Percentiles rank a stretch among this genome's conserved stretches.
These are phyloP conservation scores for Diorhabda elongata DNA, from an alignment of 1,140 invertebrate genomes.

Conservation along the genomic window DNA sequence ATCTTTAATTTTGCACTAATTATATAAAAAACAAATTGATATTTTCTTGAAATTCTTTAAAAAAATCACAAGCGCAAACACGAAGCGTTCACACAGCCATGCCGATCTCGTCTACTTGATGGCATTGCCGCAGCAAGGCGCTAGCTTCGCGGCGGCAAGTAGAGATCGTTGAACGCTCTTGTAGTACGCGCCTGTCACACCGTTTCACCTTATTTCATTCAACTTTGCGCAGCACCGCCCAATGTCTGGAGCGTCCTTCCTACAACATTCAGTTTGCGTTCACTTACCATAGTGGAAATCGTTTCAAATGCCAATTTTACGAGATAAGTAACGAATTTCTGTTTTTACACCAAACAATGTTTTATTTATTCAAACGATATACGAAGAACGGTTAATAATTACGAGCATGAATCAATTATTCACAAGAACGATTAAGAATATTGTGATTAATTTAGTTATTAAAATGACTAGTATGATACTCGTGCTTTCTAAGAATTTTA, in stretches of 20 bases:
- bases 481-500: too few relatives aligned
- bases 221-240: constrained; percentile 41
- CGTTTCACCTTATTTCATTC: constrained; percentile 38
- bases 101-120: constrained; percentile 32
- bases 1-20: constrained; percentile 12
- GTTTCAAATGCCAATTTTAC: not conserved
- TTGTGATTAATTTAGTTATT: too few relatives aligned
- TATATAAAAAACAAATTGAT: constrained; percentile 21
- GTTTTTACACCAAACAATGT: too few relatives aligned
- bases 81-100: constrained; percentile 31
- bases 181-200: constrained; percentile 35
- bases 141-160: constrained; percentile 28
- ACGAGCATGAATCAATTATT: too few relatives aligned
- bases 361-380: too few relatives aligned
- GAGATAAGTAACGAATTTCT: not conserved
- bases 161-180: constrained; percentile 39
- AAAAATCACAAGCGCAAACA: constrained; percentile 30
- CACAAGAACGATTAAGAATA: too few relatives aligned
- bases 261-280: constrained; percentile 7
- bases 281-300: not conserved
- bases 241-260: constrained; percentile 29
- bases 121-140: constrained; percentile 34
- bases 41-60: constrained; percentile 23
- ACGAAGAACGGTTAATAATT: too few relatives aligned
- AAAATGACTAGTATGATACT: too few relatives aligned